Evolutionary conservation across 2,888 invertebrate genomes (phyloP).

Genomic region (Myathropa florea): DNA sequence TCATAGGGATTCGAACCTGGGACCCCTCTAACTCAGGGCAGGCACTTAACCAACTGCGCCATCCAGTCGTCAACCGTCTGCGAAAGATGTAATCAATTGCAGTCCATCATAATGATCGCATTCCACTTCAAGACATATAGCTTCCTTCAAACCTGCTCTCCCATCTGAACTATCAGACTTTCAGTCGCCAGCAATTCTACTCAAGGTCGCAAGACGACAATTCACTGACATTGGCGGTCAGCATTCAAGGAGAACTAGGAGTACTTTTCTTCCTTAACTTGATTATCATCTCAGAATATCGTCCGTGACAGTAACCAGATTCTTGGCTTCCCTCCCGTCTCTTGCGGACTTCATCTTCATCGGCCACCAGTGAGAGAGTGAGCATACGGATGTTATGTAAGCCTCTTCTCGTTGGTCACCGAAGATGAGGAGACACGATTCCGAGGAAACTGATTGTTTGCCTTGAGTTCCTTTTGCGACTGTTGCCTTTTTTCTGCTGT

Average conservation of each 20-base stretch:
- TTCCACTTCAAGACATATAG: neutral
- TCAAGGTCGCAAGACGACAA: neutral
- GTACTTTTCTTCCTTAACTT: neutral
- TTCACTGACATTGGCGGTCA: neutral
- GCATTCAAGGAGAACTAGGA: neutral
- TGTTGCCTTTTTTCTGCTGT: neutral
- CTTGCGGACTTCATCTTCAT: neutral
- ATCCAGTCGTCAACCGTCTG: no score
- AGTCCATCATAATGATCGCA: neutral
- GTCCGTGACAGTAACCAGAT: constrained; percentile 13
- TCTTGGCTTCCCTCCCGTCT: neutral
- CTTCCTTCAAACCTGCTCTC: neutral
- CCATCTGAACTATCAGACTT: neutral
- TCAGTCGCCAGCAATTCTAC: neutral
- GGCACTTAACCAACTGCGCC: no score
- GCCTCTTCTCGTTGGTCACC: neutral
- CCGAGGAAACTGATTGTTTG: neutral
- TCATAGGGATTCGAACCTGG: no score
- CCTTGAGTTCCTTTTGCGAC: neutral
- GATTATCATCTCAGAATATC: constrained; percentile 2
- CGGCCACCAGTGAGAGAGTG: no score
- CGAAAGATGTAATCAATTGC: neutral
- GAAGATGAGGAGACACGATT: neutral
- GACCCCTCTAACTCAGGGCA: no score
- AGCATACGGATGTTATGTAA: neutral